Conservation (phyloP, 2,113 vertebrate genomes). For the Danio rerio region GRCz12tu NC_133177.1:38006501-38007000, state of each 20-base stretch:
- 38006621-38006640: conserved; percentile 29
- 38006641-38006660: conserved; percentile 15
- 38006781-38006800: conserved; percentile 65
- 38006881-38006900: background rate
- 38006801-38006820: conserved; percentile 66
- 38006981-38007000: background rate
- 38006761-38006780: conserved; percentile 63
- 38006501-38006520: background rate
- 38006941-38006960: background rate
- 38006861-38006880: background rate
- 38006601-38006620: conserved; percentile 14
- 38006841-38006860: background rate
- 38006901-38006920: background rate
- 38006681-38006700: conserved; percentile 30
- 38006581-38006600: conserved; percentile 6
- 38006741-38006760: conserved; percentile 61
- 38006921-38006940: background rate
- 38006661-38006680: conserved; percentile 30
- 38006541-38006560: conserved; percentile 23
- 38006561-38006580: conserved; percentile 2
- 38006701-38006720: conserved; percentile 32
- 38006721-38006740: conserved; percentile 57
- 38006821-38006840: conserved; percentile 65
- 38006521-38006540: conserved; percentile 13
- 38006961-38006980: background rate